A percentile compares a stretch with the other conserved stretches of the same genome.
These are phyloP conservation scores for Catocala sponsa DNA, from an alignment of 2,888 invertebrate species.

Conservation along the genomic window DNA sequence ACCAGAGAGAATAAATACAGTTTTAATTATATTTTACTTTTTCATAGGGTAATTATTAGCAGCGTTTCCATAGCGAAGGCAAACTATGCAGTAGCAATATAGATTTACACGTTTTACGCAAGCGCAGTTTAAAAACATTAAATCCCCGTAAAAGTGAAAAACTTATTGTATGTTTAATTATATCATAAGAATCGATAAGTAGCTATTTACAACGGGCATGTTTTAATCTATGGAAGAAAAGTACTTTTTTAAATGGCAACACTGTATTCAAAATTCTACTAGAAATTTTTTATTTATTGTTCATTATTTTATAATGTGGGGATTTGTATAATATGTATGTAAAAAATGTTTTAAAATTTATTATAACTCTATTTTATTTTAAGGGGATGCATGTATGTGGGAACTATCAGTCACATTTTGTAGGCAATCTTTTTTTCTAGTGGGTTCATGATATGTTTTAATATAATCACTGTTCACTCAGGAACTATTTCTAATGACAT, in stretches of 20 bases:
- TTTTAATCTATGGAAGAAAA: conserved; percentile 22
- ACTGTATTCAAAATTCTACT: conserved; percentile 26
- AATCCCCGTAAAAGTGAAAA: too few relatives aligned
- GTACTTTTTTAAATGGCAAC: conserved; percentile 26
- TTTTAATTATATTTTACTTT: too few relatives aligned
- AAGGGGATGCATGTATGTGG: background rate
- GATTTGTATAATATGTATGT: background rate
- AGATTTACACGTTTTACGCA: too few relatives aligned
- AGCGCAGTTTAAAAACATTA: too few relatives aligned
- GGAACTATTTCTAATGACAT: conserved; percentile 14
- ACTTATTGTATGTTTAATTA: too few relatives aligned
- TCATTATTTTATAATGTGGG: background rate
- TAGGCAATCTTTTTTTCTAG: conserved; percentile 9
- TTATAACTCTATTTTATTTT: background rate
- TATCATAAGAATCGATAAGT: too few relatives aligned
- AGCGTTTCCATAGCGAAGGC: too few relatives aligned
- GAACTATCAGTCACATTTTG: conserved; percentile 15
- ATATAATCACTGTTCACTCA: conserved; percentile 33
- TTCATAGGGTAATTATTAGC: too few relatives aligned
- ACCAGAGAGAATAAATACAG: too few relatives aligned
- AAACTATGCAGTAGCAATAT: too few relatives aligned
- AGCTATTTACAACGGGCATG: conserved; percentile 12
- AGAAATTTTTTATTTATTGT: background rate
- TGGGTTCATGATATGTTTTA: conserved; percentile 42
- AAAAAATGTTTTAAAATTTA: conserved; percentile 3